Evolutionary conservation across 2,797 vertebrate genomes (phyloP), one percentile per base, ranked within the genome.

Genomic region (Peromyscus melanophrys): DNA sequence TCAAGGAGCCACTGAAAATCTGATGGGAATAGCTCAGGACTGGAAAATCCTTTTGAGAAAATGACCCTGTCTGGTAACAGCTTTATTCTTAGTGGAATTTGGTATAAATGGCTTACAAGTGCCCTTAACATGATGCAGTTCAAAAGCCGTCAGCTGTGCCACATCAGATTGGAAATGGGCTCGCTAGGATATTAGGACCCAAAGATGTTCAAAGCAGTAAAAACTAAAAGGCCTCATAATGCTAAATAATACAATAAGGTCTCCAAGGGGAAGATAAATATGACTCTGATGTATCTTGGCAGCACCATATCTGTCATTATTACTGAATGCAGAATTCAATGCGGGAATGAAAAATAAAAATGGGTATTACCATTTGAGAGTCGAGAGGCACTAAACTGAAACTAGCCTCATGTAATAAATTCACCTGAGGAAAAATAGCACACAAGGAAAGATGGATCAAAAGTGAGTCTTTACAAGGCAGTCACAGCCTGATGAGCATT

Each of bases 1-100:
- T 96, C n/a, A 96, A 93, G 31, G 81, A 97, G 61, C 46, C 94
- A 31, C 29, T 87, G 86, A 55, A 92, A 98, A 97, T 92, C 84
- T 94, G 59, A n/a, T 75, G 89, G 85, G 95, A 98, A 97, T 94
- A 91, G 97, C 85, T 98, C 93, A 96, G 90, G 37, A 85, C 82
- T 93, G 57, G n/a, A 94, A 96, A 81, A 87, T 97, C 90, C 91
- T 97, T 98, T 86, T 94, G 88, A 93, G 76, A 97, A 97, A 97
- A 96, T 92, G 89, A 98, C 96, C 87, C 43, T 97, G n/a, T 96
- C 98, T 95, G 90, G 43, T 94, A 90, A 93, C 88, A 77, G 43
- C 27, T 97, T 57, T 94, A 95, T 96, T 97, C 92, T 97, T 75
- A 95, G 96, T 97, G 17, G 88, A 97, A 97, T 97, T 95, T 95